A percentile compares a stretch with the other conserved stretches of the same genome.
Conservation (phyloP, 2,797 vertebrate genomes). For the Clarias laeviceps region DNA sequence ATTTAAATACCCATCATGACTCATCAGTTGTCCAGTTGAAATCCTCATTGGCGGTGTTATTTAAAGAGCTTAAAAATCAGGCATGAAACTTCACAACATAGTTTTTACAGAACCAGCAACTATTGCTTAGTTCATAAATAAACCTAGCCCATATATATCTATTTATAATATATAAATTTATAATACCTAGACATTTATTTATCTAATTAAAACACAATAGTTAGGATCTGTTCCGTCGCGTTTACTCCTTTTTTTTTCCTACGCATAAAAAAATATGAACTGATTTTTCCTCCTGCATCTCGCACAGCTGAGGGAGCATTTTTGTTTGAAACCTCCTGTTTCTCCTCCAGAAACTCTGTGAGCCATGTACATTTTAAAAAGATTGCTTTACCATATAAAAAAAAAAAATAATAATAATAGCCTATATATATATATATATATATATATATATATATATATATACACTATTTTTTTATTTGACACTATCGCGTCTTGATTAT, state of each 20-base stretch:
- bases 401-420: too few relatives aligned
- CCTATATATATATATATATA: too few relatives aligned
- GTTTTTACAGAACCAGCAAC: background rate
- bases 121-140: background rate
- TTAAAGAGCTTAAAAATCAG: background rate
- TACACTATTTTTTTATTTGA: background rate
- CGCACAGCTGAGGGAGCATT: background rate
- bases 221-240: background rate
- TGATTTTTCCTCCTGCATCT: background rate
- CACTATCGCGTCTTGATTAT: background rate
- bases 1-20: background rate
- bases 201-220: background rate
- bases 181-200: background rate
- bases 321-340: background rate
- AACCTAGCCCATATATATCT: background rate
- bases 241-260: background rate
- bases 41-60: background rate
- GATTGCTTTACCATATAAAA: too few relatives aligned
- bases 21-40: background rate
- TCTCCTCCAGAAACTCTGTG: background rate
- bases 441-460: too few relatives aligned
- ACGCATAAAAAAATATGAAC: background rate
- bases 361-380: background rate
- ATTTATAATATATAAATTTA: background rate
- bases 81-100: background rate